These are phyloP conservation scores for Globia sparganii DNA, from an alignment of 2,888 invertebrate genomes.

Conservation along the genomic window DNA sequence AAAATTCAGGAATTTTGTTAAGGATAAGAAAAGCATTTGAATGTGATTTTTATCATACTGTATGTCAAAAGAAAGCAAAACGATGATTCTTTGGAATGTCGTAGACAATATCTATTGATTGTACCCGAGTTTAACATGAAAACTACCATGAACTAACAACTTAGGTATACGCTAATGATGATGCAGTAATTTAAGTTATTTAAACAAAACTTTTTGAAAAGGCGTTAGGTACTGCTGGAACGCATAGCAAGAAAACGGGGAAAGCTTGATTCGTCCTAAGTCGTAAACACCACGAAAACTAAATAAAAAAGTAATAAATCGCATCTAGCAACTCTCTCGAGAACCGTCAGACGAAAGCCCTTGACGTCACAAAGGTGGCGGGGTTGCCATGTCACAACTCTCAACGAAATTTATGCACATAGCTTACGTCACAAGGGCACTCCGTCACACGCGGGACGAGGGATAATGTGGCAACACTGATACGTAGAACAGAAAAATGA, in stretches of 20 bases:
- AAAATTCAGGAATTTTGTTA: constrained; percentile 56
- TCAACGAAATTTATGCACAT: constrained; percentile 87
- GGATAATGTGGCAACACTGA: constrained; percentile 72
- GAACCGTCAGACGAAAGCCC: constrained; percentile 69
- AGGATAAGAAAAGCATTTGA: constrained; percentile 46
- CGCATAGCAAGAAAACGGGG: not conserved
- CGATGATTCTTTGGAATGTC: not conserved
- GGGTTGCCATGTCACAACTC: constrained; percentile 78
- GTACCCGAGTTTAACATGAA: not conserved
- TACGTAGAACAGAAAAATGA: constrained; percentile 55
- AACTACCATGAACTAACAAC: not conserved
- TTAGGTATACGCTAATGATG: too few species aligned
- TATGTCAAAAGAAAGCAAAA: constrained; percentile 4
- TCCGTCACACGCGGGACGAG: constrained; percentile 74
- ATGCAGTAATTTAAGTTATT: not conserved
- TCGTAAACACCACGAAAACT: constrained; percentile 49
- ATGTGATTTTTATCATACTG: constrained; percentile 17
- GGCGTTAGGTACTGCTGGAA: not conserved
- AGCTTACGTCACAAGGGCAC: constrained; percentile 81
- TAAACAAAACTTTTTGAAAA: not conserved
- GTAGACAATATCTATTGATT: not conserved
- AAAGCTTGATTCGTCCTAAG: constrained; percentile 24
- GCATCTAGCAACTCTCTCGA: constrained; percentile 64
- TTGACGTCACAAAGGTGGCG: constrained; percentile 75
- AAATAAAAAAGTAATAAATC: constrained; percentile 65